A percentile compares a stretch with the other conserved stretches of the same genome.
phyloP scores from a whole-genome alignment of 2,113 vertebrate genomes.

The Oceanodroma tethys region DNA sequence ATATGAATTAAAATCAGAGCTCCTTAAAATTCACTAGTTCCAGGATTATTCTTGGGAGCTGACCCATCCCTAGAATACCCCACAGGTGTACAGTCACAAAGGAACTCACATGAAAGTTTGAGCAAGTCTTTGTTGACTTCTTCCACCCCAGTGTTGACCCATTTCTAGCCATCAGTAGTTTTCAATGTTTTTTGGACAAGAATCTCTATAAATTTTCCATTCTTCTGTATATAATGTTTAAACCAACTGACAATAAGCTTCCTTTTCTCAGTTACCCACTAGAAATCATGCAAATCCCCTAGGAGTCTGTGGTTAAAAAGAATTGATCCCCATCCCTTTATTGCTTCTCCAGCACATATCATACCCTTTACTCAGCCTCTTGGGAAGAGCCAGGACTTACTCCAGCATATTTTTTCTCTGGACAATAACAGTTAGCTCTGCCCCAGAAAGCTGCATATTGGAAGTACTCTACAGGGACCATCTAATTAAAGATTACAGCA shows the following conservation, averaged over 20 bases:
- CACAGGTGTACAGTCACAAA: constrained; percentile 55
- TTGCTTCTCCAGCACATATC: not conserved
- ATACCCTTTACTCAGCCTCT: not conserved
- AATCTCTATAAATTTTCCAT: not conserved
- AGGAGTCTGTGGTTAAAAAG: not conserved
- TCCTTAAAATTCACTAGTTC: constrained; percentile 61
- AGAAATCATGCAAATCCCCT: not conserved
- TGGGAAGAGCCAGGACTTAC: not conserved
- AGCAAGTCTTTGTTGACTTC: constrained; percentile 42
- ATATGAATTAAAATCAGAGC: constrained; percentile 49
- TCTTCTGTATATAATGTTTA: not conserved
- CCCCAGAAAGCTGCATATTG: not conserved
- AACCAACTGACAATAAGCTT: not conserved
- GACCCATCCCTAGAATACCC: constrained; percentile 38
- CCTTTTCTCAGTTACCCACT: not conserved
- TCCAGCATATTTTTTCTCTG: not conserved
- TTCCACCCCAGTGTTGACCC: constrained; percentile 26
- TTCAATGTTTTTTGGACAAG: not conserved
- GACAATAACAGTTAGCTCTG: not conserved
- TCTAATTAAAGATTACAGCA: not conserved
- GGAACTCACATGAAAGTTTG: constrained; percentile 48
- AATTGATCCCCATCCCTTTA: not conserved
- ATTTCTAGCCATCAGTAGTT: not conserved
- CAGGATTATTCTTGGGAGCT: constrained; percentile 49
- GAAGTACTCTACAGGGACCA: not conserved